Evolutionary conservation across 2,113 vertebrate species (phyloP).

Genomic region (Chloropsis cyanopogon): DNA sequence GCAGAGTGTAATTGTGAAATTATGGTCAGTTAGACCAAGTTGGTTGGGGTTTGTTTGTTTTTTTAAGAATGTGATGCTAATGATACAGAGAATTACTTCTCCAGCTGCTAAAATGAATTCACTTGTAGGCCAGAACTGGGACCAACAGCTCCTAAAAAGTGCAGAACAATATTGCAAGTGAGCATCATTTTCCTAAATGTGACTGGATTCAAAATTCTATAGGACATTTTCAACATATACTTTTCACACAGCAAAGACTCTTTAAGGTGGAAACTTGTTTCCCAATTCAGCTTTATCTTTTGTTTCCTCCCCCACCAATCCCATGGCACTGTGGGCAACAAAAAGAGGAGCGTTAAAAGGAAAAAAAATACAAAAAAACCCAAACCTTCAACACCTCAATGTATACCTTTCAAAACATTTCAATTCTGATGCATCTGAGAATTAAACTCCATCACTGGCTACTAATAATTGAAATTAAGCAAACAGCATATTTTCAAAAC

Average conservation of each 20-base stretch:
- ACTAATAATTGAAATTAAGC: neutral
- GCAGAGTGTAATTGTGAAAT: neutral
- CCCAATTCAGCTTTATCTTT: neutral
- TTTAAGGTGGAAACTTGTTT: neutral
- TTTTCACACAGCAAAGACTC: neutral
- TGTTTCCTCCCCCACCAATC: neutral
- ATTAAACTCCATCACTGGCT: neutral
- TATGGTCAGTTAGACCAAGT: neutral
- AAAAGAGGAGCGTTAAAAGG: neutral
- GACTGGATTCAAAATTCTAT: neutral
- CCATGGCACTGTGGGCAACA: neutral
- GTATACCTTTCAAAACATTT: neutral
- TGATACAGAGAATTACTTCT: neutral
- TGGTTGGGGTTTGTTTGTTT: too few species aligned
- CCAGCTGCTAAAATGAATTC: neutral
- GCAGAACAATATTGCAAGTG: neutral
- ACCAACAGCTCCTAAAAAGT: neutral
- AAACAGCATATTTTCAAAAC: neutral
- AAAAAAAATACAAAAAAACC: neutral
- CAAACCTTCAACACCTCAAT: neutral
- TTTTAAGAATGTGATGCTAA: neutral
- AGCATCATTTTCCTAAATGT: neutral
- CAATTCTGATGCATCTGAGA: neutral
- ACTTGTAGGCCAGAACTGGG: neutral
- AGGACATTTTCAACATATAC: neutral